Evolutionary conservation across 2,888 invertebrate genomes (phyloP), one percentile per base, ranked within the genome.

Genomic region (Lottia gigantea): DNA sequence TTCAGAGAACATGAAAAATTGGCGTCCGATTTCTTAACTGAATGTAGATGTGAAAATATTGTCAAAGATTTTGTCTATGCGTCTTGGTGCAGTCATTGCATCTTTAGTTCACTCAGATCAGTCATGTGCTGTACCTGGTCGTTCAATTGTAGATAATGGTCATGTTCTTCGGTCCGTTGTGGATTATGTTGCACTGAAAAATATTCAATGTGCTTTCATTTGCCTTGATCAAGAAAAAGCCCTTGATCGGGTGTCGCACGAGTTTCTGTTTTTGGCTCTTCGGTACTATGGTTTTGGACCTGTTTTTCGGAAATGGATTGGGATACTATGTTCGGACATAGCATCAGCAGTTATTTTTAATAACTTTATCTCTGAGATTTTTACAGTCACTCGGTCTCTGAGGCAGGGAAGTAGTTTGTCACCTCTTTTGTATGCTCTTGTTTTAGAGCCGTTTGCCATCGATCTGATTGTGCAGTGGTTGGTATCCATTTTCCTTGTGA

Each of bases 181-280:
- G 16, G 74, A 77, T 70, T 78, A 76, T 76, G 64, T 70, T 19
- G 69, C 76, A 15, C 75, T 74, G 62, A 75, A 78, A 65, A 23
- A 77, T 15, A 26, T 74, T 23, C 19, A 64, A 46, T 71, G 74
- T 46, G 70, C 70, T 66, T 76, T 79, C 65, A 74, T 79, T 46
- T 65, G 62, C 68, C 46, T 78, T 46, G 79, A 80, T 64, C 80
- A 79, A 68, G 77, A 78, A 64, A 80, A 79, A 55, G 78, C 78
- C 0, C 78, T 79, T 47, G 78, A 79, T 67, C 64, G 78, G 47
- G 79, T 79, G 12, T 73, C 68, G 25, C 74, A 76, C 63, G 68
- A 72, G 11, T 79, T 71, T 71, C n/a, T 80, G 45, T 75, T 73
- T 70, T 64, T 74, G 63, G 65, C 70, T 12, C 66, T 80, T 62